Evolutionary conservation across 2,797 vertebrate genomes (phyloP), one percentile per base, ranked within the genome.

Genomic region (Enoplosus armatus): DNA sequence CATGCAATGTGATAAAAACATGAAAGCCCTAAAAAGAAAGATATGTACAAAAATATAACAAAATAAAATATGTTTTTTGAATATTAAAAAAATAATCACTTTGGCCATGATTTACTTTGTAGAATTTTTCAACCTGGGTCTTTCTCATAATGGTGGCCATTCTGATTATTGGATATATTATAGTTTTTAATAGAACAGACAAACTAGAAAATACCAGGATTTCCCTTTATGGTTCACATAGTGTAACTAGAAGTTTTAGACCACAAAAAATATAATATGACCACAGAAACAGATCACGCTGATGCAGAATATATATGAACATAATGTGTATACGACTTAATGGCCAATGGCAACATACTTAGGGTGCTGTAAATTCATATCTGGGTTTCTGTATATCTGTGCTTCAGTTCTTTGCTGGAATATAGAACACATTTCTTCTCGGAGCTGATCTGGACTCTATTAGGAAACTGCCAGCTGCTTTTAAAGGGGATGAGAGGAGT

Each of bases 381-480:
- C 7, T 8, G 1, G 3, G 18, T 27, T 47, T 48, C 24, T 63
- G 10, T 26, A 4, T 22, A n/a, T 9, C n/a, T 58, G 20, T 56
- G 8, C 31, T 54, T 60, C 18, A 5, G 2, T 22, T 45, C 6
- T 63, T 62, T 77, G 12, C 35, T 14, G 11, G 1, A 59, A 51
- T 50, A 29, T 18, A 15, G 14, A 53, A 11, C 15, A 65, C 39
- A 7, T 35, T 79, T 77, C 6, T 33, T 39, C n/a, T 39, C 51
- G 26, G 55, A 58, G 45, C 20, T 39, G 26, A 4, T 45, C 16
- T 62, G 31, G 26, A 61, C 56, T 72, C 35, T 62, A 82, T 81
- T 81, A 89, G 62, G 26, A 81, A 59, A 47, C 72, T 73, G 84
- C 80, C 84, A 76, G 53, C 31, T 75, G 74, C 77, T 80, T 82